phyloP scores from a whole-genome alignment of 2,888 invertebrate genomes.

The Crocallis elinguaria region DNA sequence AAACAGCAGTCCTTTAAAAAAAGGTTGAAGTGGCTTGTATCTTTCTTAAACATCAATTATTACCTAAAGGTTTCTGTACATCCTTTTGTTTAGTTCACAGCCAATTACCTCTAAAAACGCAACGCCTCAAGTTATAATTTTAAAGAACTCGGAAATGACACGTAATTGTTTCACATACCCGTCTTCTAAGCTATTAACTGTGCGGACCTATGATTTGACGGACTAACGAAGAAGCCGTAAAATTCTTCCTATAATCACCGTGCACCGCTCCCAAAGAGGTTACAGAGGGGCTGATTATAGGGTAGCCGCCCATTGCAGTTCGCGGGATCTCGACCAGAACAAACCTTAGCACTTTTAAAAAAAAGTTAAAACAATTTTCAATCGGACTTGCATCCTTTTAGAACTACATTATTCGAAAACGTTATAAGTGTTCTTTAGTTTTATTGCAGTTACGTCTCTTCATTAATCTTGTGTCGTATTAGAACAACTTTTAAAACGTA shows the following conservation, averaged over 20 bases:
- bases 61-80: slow-evolving; percentile 2
- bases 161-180: slow-evolving; percentile 64
- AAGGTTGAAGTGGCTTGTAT: too few relatives aligned
- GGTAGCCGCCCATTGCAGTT: slow-evolving; percentile 74
- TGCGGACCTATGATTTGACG: slow-evolving; percentile 78
- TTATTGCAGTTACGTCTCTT: neutral
- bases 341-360: slow-evolving; percentile 52
- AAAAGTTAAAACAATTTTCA: slow-evolving; percentile 60
- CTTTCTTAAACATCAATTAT: too few relatives aligned
- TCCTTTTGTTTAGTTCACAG: slow-evolving; percentile 54
- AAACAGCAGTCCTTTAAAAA: too few relatives aligned
- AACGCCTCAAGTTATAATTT: slow-evolving; percentile 49
- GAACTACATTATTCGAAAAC: slow-evolving; percentile 1
- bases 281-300: slow-evolving; percentile 69
- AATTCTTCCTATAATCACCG: slow-evolving; percentile 75
- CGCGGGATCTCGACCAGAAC: slow-evolving; percentile 58
- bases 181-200: slow-evolving; percentile 61
- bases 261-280: slow-evolving; percentile 61
- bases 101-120: slow-evolving; percentile 64
- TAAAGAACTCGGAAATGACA: slow-evolving; percentile 68
- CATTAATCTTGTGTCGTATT: too few relatives aligned
- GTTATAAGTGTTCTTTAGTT: neutral
- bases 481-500: neutral
- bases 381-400: slow-evolving; percentile 41
- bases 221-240: slow-evolving; percentile 78